Conservation (phyloP, 2,888 invertebrate genomes). For the Theretra japonica region DNA sequence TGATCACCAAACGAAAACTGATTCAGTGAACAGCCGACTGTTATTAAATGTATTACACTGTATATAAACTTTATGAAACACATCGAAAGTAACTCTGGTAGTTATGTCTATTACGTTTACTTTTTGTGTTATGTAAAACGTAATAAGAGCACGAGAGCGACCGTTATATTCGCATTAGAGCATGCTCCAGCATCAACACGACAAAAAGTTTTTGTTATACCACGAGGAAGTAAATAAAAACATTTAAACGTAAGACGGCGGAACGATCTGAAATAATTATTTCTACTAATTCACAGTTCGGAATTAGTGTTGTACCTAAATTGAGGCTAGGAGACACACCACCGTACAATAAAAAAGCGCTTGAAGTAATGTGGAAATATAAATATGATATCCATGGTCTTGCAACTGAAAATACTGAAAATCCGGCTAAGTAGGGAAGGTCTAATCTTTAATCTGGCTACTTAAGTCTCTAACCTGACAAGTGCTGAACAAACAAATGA, state of each 20-base stretch:
- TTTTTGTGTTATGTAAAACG: slow-evolving; percentile 52
- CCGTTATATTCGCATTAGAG: slow-evolving; percentile 47
- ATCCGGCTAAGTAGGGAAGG: no score
- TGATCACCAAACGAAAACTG: not conserved
- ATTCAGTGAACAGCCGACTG: not conserved
- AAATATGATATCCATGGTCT: no score
- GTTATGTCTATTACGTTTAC: slow-evolving; percentile 20
- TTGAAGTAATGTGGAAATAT: no score
- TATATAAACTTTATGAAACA: slow-evolving; percentile 9
- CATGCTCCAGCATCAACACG: slow-evolving; percentile 26
- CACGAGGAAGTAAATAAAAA: slow-evolving; percentile 1
- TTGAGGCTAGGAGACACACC: no score
- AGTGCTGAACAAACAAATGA: no score
- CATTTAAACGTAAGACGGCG: no score
- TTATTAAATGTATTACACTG: not conserved
- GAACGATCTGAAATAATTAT: not conserved
- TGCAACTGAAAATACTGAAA: no score
- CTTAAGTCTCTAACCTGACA: no score
- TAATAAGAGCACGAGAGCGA: slow-evolving; percentile 44
- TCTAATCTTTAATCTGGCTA: no score
- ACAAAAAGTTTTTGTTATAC: not conserved
- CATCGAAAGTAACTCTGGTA: slow-evolving; percentile 5
- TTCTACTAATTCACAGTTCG: not conserved
- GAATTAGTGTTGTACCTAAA: not conserved
- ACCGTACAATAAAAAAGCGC: no score